Evolutionary conservation across 2,888 invertebrate genomes (phyloP).

Genomic region (Quadroppia sp.): DNA sequence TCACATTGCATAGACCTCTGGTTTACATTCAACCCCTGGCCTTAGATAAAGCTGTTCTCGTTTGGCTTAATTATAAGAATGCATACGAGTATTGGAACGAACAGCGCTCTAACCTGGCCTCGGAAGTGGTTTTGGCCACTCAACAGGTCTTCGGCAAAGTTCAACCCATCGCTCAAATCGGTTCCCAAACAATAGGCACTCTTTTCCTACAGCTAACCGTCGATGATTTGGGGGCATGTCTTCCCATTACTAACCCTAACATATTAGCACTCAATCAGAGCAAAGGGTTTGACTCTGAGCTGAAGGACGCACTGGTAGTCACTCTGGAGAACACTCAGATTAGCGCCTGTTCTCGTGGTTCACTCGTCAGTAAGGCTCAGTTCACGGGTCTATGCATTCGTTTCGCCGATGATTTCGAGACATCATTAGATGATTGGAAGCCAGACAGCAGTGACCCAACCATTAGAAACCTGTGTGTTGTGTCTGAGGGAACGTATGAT

Average conservation of each 20-base stretch:
- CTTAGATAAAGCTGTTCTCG: slow-evolving; percentile 94
- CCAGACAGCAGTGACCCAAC: slow-evolving; percentile 73
- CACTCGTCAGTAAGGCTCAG: slow-evolving; percentile 80
- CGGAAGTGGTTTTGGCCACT: slow-evolving; percentile 63
- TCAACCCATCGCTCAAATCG: slow-evolving; percentile 65
- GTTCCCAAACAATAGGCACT: slow-evolving; percentile 77
- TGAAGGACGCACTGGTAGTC: slow-evolving; percentile 85
- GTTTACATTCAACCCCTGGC: slow-evolving; percentile 96
- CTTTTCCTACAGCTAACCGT: slow-evolving; percentile 89
- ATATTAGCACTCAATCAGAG: slow-evolving; percentile 42
- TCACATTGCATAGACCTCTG: slow-evolving; percentile 85
- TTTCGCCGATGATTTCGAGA: slow-evolving; percentile 96
- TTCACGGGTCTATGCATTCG: slow-evolving; percentile 71
- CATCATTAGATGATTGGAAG: slow-evolving; percentile 94
- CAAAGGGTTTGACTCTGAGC: slow-evolving; percentile 62
- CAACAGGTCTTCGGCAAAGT: slow-evolving; percentile 66
- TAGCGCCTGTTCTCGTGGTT: slow-evolving; percentile 90
- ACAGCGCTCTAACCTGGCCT: slow-evolving; percentile 83
- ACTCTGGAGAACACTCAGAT: slow-evolving; percentile 95
- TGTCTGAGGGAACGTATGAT: slow-evolving; percentile 98
- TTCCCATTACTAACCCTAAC: slow-evolving; percentile 59
- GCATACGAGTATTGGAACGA: slow-evolving; percentile 99
- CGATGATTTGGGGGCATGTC: slow-evolving; percentile 92
- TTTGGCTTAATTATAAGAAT: slow-evolving; percentile 99
- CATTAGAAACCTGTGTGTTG: slow-evolving; percentile 86